Conservation (phyloP, 1,140 invertebrate genomes). For the Reticulitermes speratus region DNA sequence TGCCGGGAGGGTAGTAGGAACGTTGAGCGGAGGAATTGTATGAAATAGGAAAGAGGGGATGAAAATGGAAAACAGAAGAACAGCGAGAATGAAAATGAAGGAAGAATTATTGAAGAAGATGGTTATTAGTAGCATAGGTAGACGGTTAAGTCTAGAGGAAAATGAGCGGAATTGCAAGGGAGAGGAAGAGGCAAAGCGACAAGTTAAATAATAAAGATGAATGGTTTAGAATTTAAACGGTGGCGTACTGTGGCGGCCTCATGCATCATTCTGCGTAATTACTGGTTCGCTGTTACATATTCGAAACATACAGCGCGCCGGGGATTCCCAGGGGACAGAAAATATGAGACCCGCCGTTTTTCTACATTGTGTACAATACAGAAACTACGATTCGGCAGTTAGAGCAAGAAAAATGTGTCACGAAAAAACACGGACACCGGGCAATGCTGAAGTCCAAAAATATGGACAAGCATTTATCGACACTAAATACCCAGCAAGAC, state of each 20-base stretch:
- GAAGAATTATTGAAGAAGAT: background rate
- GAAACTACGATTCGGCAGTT: too few relatives aligned
- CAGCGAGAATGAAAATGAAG: background rate
- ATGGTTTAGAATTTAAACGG: constrained; percentile 12
- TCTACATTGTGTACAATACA: background rate
- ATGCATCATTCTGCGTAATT: background rate
- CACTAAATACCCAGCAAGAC: too few relatives aligned
- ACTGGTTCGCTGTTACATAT: background rate
- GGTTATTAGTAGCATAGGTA: constrained; percentile 16
- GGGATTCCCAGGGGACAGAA: background rate
- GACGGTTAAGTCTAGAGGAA: background rate
- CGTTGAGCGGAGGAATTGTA: background rate
- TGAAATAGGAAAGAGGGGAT: background rate
- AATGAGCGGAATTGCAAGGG: background rate
- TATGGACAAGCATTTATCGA: too few relatives aligned
- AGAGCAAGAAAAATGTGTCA: too few relatives aligned
- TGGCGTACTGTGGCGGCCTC: background rate
- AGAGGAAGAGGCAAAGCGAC: background rate
- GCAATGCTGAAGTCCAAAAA: too few relatives aligned
- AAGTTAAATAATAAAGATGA: constrained; percentile 16
- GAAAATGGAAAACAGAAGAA: background rate
- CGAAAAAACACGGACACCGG: too few relatives aligned
- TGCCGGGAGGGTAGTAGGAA: background rate
- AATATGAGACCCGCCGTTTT: background rate
- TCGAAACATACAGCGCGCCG: background rate